Evolutionary conservation across 2,113 vertebrate species (phyloP), one percentile per base, ranked within the genome.

Genomic region (Pungitius pungitius): DNA sequence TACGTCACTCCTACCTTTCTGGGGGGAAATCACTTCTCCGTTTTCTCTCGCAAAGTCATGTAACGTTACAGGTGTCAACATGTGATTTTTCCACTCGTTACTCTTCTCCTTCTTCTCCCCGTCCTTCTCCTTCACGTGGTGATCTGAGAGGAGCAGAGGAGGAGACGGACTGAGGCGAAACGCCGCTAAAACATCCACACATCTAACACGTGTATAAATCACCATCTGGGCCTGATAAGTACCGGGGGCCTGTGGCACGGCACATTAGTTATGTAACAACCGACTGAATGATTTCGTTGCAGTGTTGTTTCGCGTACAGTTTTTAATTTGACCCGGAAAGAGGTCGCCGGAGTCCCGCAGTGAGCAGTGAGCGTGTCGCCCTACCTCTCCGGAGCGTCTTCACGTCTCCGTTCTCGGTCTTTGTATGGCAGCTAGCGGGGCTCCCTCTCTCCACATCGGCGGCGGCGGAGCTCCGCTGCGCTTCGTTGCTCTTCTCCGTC

Each of bases 21-120:
- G 93, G 42, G 94, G 89, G 69, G 95, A 91, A 74, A 94, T 94
- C 72, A 95, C 85, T 47, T 96, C 95, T 83, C 96, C 96, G 59
- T 98, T 98, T 87, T 97, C 96, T 89, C 96, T 95, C 72, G 95
- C 91, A 69, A 95, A 92, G 87, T 97, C 95, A 90, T 93, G 95
- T 74, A 22, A 26, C 51, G 51, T 54, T 54, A 95, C 94, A 86
- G 94, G 87, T 90, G 95, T 95, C 80, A 95, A 81, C 59, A 94
- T 95, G 88, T 97, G 95, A 90, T 95, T 95, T 37, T 96, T 95
- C 88, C 94, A 96, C 68, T 95, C 95, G 84, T 95, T 97, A 77
- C 93, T 93, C 80, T 92, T 95, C 8, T 96, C 94, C 87, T 92
- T 95, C 75, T 95, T 95, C 92, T 9, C 73, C 15, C 90, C 91